Base-by-base conservation (phyloP, 2,113 vertebrate species). In the Xiphorhynchus elegans region DNA sequence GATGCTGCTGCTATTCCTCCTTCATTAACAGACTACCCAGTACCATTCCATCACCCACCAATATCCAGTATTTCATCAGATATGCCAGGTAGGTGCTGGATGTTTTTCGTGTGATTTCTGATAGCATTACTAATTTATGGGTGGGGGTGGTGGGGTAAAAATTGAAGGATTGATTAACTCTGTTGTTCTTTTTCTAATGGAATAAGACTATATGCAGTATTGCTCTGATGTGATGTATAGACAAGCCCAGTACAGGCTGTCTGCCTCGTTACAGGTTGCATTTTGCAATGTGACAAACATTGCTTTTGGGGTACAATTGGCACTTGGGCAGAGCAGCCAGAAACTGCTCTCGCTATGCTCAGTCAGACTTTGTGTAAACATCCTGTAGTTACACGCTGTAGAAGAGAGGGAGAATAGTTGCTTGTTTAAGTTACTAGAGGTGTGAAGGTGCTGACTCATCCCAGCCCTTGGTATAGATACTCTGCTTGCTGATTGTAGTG, bases 1-100 rank as follows among this genome's bases (percentile, higher is more conserved):
- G 99, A 99, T 84, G 94, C 98, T 17, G 98, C 99, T 29, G 99
- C 98, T 95, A 96, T 99, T 94, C 98, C 98, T 84, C 98, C 99
- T 28, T 98, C 99, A 6, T 97, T 99, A 63, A 97, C 98, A 26
- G 99, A 99, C 97, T 99, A 99, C 93, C 97, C 99, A 56, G 99
- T 99, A 88, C 98, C 99, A 97, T 99, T 99, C 98, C 99, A 99
- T 83, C 98, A 99, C 15, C 98, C 99, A 42, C 97, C 98, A 80
- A 98, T 99, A 82, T 98, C 98, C 90, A 97, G 98, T 89, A 98
- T 99, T 96, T 98, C 99, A 46, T 97, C 99, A 73, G 99, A 99
- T 73, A 98, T 99, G 98, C 98, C 99, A 98, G 98, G 99, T 99
- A 98, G 96, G 98, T 98, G 59, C 8, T 77, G 44, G 13, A 15